Base-by-base conservation (phyloP, 2,888 invertebrate genomes). In the Chrysolina oricalcia region DNA sequence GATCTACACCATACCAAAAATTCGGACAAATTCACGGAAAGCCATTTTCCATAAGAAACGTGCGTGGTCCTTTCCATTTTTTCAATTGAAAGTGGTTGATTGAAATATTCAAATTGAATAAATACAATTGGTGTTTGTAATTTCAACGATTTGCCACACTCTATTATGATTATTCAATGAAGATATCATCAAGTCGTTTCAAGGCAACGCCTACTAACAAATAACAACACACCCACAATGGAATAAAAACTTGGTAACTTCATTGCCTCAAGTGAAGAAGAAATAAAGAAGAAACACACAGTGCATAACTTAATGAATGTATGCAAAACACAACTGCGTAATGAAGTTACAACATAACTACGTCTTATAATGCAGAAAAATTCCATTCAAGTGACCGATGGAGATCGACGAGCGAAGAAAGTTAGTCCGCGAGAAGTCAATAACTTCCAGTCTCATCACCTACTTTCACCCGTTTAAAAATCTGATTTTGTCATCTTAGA, bases 381-480 rank as follows among this genome's bases (percentile, higher is more conserved):
- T 67, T 48, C 67, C 67, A 67, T 67, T 67, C 50, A 67, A 50
- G 67, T 67, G 27, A 17, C 67, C 67, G 67, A 59, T 59, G 35
- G 35, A 59, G 67, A 50, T 17, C 67, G 50, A 2, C 23, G 50
- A 67, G n/a, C 50, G 50, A 67, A 67, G 67, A 67, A 48, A 67
- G 67, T 50, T 21, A 35, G 48, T 17, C 15, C 21, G 15, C 19
- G 23, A 56, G 23, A 56, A 59, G 59, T 59, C 23, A 59, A 23
- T 27, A 59, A 27, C 48, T 50, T 17, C n/a, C 35, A 67, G 48
- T 17, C 21, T 23, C 35, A 43, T 66, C 67, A 50, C 67, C 67
- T 67, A 67, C 67, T 67, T 67, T 67, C 67, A 67, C 67, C 50
- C 67, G 50, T 67, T 67, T 21, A 67, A 48, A 50, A 67, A 48